Percentiles rank a stretch among this genome's conserved stretches.
phyloP scores from a whole-genome alignment of 2,888 invertebrate species.

The Pseudococcus viburni region DNA sequence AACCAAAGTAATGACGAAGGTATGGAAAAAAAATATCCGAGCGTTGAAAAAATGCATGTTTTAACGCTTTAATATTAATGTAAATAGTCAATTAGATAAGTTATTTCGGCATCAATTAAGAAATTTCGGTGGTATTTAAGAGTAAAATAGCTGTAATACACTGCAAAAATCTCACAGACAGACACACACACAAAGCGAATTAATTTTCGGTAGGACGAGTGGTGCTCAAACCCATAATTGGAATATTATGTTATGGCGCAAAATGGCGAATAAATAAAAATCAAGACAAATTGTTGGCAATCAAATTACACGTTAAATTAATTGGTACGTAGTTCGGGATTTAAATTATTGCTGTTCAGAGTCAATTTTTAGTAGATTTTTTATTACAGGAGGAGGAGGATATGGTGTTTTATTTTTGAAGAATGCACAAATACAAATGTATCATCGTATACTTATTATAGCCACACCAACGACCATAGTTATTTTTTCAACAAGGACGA shows the following conservation, averaged over 20 bases:
- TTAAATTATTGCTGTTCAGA: background rate
- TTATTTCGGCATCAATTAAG: constrained; percentile 26
- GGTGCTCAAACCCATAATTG: background rate
- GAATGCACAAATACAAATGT: background rate
- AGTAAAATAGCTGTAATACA: background rate
- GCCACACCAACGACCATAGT: no score
- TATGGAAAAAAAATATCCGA: background rate
- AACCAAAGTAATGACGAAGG: background rate
- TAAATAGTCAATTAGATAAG: constrained; percentile 44
- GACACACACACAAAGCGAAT: background rate
- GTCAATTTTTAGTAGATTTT: no score
- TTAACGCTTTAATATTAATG: constrained; percentile 22
- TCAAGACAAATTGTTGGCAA: constrained; percentile 44
- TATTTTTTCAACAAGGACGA: background rate
- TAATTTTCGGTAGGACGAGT: background rate
- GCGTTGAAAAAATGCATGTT: background rate
- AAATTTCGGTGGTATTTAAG: background rate
- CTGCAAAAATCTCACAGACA: no score
- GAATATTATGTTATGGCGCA: constrained; percentile 34
- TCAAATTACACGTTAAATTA: constrained; percentile 31
- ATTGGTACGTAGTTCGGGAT: constrained; percentile 15
- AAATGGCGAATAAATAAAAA: constrained; percentile 51
- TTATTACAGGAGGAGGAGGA: no score
- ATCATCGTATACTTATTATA: no score
- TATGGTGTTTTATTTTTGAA: no score